Evolutionary conservation across 2,113 vertebrate genomes (phyloP), one percentile per base, ranked within the genome.

Genomic region (Rhea americana): DNA sequence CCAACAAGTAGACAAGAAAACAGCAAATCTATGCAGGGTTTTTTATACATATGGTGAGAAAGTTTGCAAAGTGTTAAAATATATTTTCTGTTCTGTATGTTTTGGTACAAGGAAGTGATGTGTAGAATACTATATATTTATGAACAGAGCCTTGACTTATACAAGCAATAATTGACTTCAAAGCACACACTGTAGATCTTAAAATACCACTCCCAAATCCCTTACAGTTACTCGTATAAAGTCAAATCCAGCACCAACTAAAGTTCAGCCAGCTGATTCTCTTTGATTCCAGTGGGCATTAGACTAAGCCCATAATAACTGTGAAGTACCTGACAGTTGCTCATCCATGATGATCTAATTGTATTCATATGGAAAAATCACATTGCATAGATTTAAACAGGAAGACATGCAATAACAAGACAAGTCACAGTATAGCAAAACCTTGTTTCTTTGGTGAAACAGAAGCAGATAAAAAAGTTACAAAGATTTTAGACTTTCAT

Each of bases 391-490:
- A 96, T 95, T 93, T 93, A 83, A 91, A 90, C 90, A 95, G 93
- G 92, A 96, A 97, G 94, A 95, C 97, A 95, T 97, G 98, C 96
- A 98, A 97, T 97, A 98, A 98, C 96, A 97, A 98, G 97, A 98
- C 97, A 97, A 97, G 95, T 96, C 97, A 97, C 95, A 97, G 95
- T 97, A 96, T 97, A 98, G 97, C 98, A 98, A 97, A 98, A 98
- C 98, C 97, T 98, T 98, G 98, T 98, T 98, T 99, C 98, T 99
- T 99, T 99, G 98, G 98, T 98, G 98, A 98, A 98, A 98, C 97
- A 98, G 97, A 98, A 98, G 97, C 97, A 98, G 95, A 95, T 98
- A 98, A 98, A 98, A 98, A 98, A 98, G 97, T 98, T 98, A 98
- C 97, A 98, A 97, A 98, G 97, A 94, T 97, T 98, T 98, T 97